phyloP scores from a whole-genome alignment of 1,140 invertebrate species.

The Ips nitidus region DNA sequence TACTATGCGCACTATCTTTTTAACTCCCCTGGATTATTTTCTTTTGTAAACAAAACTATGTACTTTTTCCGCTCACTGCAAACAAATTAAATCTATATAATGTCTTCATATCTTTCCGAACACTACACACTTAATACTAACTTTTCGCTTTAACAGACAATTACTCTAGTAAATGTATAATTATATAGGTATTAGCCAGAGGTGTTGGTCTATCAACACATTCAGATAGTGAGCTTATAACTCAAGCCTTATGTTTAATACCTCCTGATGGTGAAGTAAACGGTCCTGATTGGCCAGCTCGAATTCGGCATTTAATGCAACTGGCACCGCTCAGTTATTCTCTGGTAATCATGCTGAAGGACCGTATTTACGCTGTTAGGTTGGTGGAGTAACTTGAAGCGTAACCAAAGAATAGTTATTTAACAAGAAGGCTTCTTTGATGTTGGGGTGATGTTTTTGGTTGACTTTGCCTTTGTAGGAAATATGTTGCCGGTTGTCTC shows the following conservation, averaged over 20 bases:
- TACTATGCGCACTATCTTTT: no score
- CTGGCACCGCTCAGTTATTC: constrained; percentile 90
- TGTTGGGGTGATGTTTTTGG: no score
- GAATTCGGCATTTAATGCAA: constrained; percentile 90
- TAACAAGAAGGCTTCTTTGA: no score
- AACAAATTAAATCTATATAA: no score
- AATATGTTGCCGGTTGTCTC: neutral
- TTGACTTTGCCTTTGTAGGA: no score
- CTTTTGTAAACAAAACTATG: no score
- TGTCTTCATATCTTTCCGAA: no score
- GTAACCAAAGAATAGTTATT: neutral
- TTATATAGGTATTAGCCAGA: constrained; percentile 73
- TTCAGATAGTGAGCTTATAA: constrained; percentile 95
- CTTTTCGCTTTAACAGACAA: no score
- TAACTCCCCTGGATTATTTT: no score
- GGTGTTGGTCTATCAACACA: constrained; percentile 92
- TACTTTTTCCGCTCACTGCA: no score
- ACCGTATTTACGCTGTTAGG: constrained; percentile 87
- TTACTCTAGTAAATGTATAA: no score
- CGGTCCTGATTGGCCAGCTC: constrained; percentile 87
- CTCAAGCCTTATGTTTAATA: constrained; percentile 89
- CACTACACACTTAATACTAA: no score
- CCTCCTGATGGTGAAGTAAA: constrained; percentile 85
- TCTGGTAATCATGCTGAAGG: constrained; percentile 89
- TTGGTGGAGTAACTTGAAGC: neutral